Evolutionary conservation across 2,888 invertebrate genomes (phyloP).

Genomic region (Formica aserva): DNA sequence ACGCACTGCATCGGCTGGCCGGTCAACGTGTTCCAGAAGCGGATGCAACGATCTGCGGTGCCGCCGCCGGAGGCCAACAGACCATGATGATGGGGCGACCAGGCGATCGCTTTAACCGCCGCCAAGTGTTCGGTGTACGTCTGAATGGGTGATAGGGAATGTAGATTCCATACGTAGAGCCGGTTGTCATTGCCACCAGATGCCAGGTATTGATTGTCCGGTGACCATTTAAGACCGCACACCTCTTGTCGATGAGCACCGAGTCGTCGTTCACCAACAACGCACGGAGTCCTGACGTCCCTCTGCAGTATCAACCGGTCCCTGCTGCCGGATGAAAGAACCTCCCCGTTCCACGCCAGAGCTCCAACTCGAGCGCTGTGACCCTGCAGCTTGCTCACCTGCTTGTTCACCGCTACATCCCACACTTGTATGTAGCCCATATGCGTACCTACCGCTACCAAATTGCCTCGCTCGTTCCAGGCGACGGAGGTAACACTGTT

Average conservation of each 20-base stretch:
- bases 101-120: slow-evolving; percentile 99
- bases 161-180: slow-evolving; percentile 96
- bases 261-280: slow-evolving; percentile 92
- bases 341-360: slow-evolving; percentile 98
- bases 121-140: slow-evolving; percentile 98
- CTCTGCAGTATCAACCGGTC: slow-evolving; percentile 97
- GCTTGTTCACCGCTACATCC: slow-evolving; percentile 98
- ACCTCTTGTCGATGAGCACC: slow-evolving; percentile 98
- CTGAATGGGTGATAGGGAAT: slow-evolving; percentile 95
- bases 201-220: slow-evolving; percentile 98
- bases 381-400: slow-evolving; percentile 95
- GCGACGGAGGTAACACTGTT: slow-evolving; percentile 99
- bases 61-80: slow-evolving; percentile 98
- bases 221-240: slow-evolving; percentile 99
- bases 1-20: slow-evolving; percentile 99
- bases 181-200: slow-evolving; percentile 99
- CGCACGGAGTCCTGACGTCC: slow-evolving; percentile 95
- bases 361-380: slow-evolving; percentile 97
- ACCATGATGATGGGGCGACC: slow-evolving; percentile 99
- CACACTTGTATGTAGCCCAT: slow-evolving; percentile 99
- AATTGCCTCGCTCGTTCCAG: slow-evolving; percentile 98
- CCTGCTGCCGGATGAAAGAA: slow-evolving; percentile 97
- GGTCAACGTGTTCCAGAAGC: slow-evolving; percentile 99
- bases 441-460: slow-evolving; percentile 99
- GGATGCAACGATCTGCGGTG: slow-evolving; percentile 98